Conservation (phyloP, 2,888 invertebrate genomes). For the Rotaria magnacalcarata region DNA sequence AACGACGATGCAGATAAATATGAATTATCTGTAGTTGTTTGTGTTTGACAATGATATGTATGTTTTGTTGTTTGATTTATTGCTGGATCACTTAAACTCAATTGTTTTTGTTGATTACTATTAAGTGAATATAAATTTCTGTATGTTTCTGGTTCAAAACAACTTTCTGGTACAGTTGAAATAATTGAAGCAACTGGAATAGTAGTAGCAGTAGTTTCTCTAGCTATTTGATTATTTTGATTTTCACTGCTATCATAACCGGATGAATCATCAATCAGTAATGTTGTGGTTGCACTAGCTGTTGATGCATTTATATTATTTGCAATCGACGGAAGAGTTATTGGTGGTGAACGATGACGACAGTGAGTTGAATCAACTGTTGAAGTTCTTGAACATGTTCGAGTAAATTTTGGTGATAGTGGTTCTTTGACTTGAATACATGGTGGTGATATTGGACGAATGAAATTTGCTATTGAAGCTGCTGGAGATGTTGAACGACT, state of each 20-base stretch:
- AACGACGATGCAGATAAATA: not conserved
- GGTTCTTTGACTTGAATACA: constrained; percentile 33
- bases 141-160: constrained; percentile 34
- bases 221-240: not conserved
- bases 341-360: constrained; percentile 12
- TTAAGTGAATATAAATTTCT: not conserved
- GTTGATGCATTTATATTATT: constrained; percentile 23
- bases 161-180: not conserved
- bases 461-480: constrained; percentile 26
- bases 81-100: constrained; percentile 34
- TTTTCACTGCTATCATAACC: constrained; percentile 34
- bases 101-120: not conserved
- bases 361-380: not conserved
- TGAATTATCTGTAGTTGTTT: not conserved
- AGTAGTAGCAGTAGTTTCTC: not conserved
- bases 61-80: constrained; percentile 20
- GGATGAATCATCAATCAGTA: constrained; percentile 30
- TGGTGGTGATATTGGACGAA: constrained; percentile 24
- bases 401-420: constrained; percentile 32
- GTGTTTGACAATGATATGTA: not conserved
- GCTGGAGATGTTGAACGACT: constrained; percentile 33
- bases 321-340: not conserved
- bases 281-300: constrained; percentile 16
- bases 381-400: not conserved
- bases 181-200: not conserved